Evolutionary conservation across 2,113 vertebrate species (phyloP).

Genomic region (Esox niger): DNA sequence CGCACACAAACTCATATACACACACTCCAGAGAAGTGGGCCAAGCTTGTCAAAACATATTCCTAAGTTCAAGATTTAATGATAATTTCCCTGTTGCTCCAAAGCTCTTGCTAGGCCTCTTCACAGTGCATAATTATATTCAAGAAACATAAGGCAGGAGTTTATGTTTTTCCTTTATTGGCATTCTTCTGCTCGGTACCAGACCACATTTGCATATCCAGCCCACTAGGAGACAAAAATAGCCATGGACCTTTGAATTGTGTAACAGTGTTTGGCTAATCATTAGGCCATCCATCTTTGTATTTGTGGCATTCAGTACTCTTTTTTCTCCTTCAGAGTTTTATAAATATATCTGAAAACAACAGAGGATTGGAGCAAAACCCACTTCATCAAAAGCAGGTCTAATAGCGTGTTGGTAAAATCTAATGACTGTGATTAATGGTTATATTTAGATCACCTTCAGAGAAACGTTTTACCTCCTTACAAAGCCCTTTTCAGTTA

Average conservation of each 20-base stretch:
- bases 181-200: constrained; percentile 38
- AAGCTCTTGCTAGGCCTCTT: not conserved
- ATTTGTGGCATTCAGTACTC: constrained; percentile 14
- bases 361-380: constrained; percentile 8
- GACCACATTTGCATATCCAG: constrained; percentile 40
- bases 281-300: constrained; percentile 15
- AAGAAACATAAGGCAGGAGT: too few species aligned
- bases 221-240: constrained; percentile 56
- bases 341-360: constrained; percentile 34
- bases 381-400: not conserved
- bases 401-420: constrained; percentile 6
- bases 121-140: too few species aligned
- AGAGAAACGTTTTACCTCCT: not conserved
- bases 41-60: not conserved
- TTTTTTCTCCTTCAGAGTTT: constrained; percentile 18
- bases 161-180: constrained; percentile 29
- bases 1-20: not conserved
- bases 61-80: not conserved
- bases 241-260: constrained; percentile 30
- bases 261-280: constrained; percentile 16
- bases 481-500: too few species aligned
- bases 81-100: constrained; percentile 33
- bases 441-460: not conserved
- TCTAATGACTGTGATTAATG: constrained; percentile 40
- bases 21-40: not conserved